These are phyloP conservation scores for Diabrotica virgifera DNA, from an alignment of 1,140 invertebrate genomes.

Conservation along the genomic window DNA sequence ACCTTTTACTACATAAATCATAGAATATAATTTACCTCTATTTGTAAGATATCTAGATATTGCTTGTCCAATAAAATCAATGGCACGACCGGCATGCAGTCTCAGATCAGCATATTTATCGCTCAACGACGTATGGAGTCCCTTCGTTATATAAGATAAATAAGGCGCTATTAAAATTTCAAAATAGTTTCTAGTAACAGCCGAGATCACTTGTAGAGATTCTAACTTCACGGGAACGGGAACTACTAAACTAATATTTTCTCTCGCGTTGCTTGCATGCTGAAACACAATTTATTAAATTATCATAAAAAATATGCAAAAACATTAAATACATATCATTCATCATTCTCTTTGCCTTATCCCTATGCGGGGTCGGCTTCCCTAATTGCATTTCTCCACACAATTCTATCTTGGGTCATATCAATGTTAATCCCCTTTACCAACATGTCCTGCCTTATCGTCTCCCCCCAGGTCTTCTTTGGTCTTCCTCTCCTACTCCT, in stretches of 20 bases:
- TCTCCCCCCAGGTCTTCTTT: too few species aligned
- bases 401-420: too few species aligned
- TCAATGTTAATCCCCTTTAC: too few species aligned
- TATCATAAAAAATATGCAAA: not conserved
- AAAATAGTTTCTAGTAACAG: slow-evolving; percentile 65
- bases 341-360: too few species aligned
- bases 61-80: slow-evolving; percentile 63
- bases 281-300: not conserved
- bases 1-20: too few species aligned
- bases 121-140: slow-evolving; percentile 53
- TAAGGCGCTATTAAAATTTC: slow-evolving; percentile 55
- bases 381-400: too few species aligned
- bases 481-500: too few species aligned
- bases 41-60: slow-evolving; percentile 45
- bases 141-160: slow-evolving; percentile 55
- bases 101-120: slow-evolving; percentile 59
- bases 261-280: not conserved
- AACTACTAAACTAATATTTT: slow-evolving; percentile 31
- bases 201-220: slow-evolving; percentile 72
- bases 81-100: slow-evolving; percentile 60
- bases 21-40: slow-evolving; percentile 22
- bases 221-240: slow-evolving; percentile 67
- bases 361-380: too few species aligned
- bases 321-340: too few species aligned
- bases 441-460: too few species aligned